A percentile compares a stretch with the other conserved stretches of the same genome.
Conservation (phyloP, 1,140 invertebrate genomes). For the Drosophila jambulina region DNA sequence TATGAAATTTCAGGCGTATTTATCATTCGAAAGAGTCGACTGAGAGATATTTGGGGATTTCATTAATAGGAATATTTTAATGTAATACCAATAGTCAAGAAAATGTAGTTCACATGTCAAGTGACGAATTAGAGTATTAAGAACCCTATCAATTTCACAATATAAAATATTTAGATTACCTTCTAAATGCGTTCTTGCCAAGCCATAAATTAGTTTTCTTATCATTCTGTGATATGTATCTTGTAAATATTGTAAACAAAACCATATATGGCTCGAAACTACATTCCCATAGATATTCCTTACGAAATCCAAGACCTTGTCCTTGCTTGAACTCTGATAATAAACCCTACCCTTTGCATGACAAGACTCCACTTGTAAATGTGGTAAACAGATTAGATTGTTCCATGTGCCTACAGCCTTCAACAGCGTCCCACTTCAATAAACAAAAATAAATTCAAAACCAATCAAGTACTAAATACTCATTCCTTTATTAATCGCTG, state of each 20-base stretch:
- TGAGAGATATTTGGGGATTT: background rate
- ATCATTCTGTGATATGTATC: too few relatives aligned
- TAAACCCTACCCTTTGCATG: background rate
- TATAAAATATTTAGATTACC: background rate
- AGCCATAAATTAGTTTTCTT: background rate
- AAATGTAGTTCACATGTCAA: background rate
- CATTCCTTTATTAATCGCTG: conserved; percentile 22
- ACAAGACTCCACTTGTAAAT: background rate
- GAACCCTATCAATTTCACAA: background rate
- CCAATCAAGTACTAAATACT: background rate
- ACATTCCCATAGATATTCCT: background rate
- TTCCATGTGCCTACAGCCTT: background rate
- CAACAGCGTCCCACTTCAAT: background rate
- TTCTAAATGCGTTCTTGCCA: background rate
- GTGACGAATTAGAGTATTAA: background rate
- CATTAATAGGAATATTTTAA: background rate
- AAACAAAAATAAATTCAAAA: background rate
- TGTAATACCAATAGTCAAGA: too few relatives aligned
- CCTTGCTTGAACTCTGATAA: background rate
- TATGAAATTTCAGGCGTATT: background rate
- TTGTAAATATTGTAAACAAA: background rate
- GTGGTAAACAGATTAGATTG: conserved; percentile 22
- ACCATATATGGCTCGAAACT: background rate
- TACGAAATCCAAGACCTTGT: conserved; percentile 5
- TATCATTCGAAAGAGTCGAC: background rate